Evolutionary conservation across 2,888 invertebrate genomes (phyloP).

Genomic region (Apoderus coryli): DNA sequence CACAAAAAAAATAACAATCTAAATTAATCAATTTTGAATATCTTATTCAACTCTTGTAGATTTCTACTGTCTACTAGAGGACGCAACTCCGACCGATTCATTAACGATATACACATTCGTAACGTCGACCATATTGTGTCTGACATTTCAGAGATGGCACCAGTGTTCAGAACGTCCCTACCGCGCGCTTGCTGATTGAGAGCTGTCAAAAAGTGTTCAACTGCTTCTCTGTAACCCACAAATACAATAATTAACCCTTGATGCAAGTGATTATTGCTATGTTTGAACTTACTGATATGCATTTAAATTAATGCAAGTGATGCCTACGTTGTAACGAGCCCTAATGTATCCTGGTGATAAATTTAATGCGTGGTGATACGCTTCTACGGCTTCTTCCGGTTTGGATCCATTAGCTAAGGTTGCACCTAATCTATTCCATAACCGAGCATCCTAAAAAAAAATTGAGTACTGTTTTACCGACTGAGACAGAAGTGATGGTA

Average conservation of each 20-base stretch:
- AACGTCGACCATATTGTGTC: slow-evolving; percentile 91
- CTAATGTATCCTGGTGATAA: slow-evolving; percentile 92
- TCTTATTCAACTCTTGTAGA: slow-evolving; percentile 44
- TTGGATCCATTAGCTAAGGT: slow-evolving; percentile 90
- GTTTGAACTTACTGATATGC: slow-evolving; percentile 44
- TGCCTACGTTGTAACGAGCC: slow-evolving; percentile 94
- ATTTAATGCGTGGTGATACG: slow-evolving; percentile 82
- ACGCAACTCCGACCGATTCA: slow-evolving; percentile 54
- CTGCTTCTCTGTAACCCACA: slow-evolving; percentile 58
- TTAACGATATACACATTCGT: slow-evolving; percentile 71
- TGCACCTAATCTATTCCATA: slow-evolving; percentile 97
- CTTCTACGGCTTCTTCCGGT: slow-evolving; percentile 92
- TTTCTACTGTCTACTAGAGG: slow-evolving; percentile 46
- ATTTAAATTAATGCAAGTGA: slow-evolving; percentile 91
- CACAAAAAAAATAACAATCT: too few relatives aligned
- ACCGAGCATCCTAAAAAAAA: slow-evolving; percentile 58
- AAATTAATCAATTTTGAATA: slow-evolving; percentile 43
- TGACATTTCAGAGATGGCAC: slow-evolving; percentile 51
- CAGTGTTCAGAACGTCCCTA: slow-evolving; percentile 36
- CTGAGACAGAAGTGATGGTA: not conserved
- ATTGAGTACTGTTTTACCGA: slow-evolving; percentile 1
- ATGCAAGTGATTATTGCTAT: slow-evolving; percentile 5
- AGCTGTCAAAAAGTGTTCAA: slow-evolving; percentile 87
- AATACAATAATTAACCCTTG: not conserved
- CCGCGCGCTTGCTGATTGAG: slow-evolving; percentile 81